phyloP scores from a whole-genome alignment of 2,113 vertebrate genomes.

The Hepsetus odoe region DNA sequence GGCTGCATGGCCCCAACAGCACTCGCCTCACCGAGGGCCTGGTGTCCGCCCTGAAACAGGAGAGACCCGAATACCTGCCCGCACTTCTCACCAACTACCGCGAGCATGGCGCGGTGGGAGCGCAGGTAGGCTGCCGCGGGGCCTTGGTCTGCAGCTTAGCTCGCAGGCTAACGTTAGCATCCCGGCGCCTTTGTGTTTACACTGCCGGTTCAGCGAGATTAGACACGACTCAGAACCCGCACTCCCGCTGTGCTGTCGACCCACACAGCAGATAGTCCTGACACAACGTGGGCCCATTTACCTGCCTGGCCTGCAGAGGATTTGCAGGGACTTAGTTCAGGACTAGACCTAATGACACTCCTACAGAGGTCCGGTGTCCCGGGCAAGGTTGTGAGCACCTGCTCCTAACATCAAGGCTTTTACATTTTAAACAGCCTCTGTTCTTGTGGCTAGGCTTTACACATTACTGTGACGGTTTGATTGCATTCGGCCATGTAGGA shows the following conservation, averaged over 20 bases:
- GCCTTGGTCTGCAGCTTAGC: conserved; percentile 8
- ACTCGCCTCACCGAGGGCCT: conserved; percentile 74
- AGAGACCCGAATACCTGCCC: conserved; percentile 72
- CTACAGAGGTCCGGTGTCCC: background rate
- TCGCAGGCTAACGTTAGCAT: background rate
- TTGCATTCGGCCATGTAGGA: too few relatives aligned
- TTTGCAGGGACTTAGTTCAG: too few relatives aligned
- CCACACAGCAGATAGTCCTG: background rate
- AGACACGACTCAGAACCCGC: too few relatives aligned
- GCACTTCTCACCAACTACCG: conserved; percentile 70
- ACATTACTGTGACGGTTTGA: too few relatives aligned
- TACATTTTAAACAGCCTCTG: too few relatives aligned
- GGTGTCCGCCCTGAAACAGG: conserved; percentile 73
- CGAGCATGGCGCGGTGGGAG: conserved; percentile 73
- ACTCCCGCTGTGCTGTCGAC: too few relatives aligned
- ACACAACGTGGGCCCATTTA: too few relatives aligned
- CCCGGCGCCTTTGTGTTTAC: conserved; percentile 31
- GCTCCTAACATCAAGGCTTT: too few relatives aligned
- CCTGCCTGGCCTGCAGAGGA: too few relatives aligned
- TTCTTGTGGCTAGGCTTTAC: too few relatives aligned
- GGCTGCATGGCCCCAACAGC: conserved; percentile 74
- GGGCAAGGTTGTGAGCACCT: too few relatives aligned
- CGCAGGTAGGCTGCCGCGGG: conserved; percentile 64
- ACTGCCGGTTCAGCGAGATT: background rate
- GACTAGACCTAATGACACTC: background rate